Evolutionary conservation across 2,888 invertebrate species (phyloP), one percentile per base, ranked within the genome.

Genomic region (Sminthurinus aureus): DNA sequence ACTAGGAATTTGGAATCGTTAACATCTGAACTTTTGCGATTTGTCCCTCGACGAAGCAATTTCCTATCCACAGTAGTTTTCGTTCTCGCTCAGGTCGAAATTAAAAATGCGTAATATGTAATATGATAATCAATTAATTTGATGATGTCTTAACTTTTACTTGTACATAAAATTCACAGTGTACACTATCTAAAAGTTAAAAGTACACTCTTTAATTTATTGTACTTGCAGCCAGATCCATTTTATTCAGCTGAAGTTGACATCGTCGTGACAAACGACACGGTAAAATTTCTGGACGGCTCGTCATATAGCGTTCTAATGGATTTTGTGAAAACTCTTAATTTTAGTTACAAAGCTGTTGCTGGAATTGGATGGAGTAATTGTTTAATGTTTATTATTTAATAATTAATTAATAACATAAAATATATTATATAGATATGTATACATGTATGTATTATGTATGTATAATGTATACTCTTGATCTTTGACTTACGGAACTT

Each of bases 291-390:
- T 18, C 58, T 51, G 0, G 26, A 71, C 1, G 83, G 83, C 22
- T 38, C 78, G 0, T 77, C 77, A 4, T 77, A n/a, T 12, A 51
- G n/a, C 11, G 22, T 73, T 0, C 58, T 83, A 8, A 9, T n/a
- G 71, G 83, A 83, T 73, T 79, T 83, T 51, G 22, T 50, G 9
- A 11, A 0, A 2, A 58, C 26, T 4, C 38, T 83, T 0, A 83
- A 83, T 73, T 78, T 83, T 22, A 78, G 58, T 78, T 83, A 83
- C 9, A 20, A 67, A 51, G 38, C 20, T 74, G 51, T 52, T 12
- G 20, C 73, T n/a, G n/a, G 52, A n/a, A 13, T 6, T 22, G 22
- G 58, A 24, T 26, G 15, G 50, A 18, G 38, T 76, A 76, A n/a
- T 8, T 76, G 18, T 50, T 50, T 9, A 15, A 8, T 12, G 22